These are phyloP conservation scores for Echeneis naucrates DNA, from an alignment of 2,797 vertebrate species.

Conservation along the genomic window DNA sequence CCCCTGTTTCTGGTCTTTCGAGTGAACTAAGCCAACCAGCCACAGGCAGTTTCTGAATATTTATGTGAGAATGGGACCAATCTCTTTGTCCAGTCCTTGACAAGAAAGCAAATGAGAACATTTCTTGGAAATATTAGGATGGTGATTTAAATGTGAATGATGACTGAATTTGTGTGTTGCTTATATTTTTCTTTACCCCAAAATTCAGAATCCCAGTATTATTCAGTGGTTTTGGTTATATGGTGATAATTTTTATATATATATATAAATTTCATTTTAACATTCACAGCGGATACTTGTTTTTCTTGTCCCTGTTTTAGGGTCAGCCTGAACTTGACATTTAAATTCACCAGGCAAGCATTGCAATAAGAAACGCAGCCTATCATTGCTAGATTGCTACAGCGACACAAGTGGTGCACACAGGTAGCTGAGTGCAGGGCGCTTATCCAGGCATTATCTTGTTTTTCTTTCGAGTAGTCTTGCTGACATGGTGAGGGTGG, in stretches of 20 bases:
- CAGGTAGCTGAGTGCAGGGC: conserved; percentile 14
- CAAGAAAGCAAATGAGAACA: too few relatives aligned
- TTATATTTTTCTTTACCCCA: not conserved
- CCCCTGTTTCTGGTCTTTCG: not conserved
- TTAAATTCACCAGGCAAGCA: conserved; percentile 11
- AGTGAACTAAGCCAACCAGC: not conserved
- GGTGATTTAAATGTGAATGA: not conserved
- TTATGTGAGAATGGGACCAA: not conserved
- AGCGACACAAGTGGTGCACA: conserved; percentile 10
- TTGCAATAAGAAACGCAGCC: conserved; percentile 8
- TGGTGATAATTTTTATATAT: too few relatives aligned
- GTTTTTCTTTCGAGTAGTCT: not conserved
- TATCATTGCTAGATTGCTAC: conserved; percentile 5
- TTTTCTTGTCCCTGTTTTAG: not conserved
- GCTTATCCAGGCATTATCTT: conserved; percentile 30
- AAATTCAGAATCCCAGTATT: not conserved
- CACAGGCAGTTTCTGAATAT: not conserved
- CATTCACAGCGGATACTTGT: not conserved
- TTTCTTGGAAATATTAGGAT: not conserved
- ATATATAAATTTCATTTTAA: not conserved
- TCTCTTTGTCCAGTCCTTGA: not conserved
- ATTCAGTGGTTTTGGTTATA: not conserved
- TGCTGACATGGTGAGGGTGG: conserved; percentile 13
- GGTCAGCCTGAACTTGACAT: conserved; percentile 11
- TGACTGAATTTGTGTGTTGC: not conserved